Evolutionary conservation across 1,140 invertebrate species (phyloP), one percentile per base, ranked within the genome.

Genomic region (Antheraea mylitta): DNA sequence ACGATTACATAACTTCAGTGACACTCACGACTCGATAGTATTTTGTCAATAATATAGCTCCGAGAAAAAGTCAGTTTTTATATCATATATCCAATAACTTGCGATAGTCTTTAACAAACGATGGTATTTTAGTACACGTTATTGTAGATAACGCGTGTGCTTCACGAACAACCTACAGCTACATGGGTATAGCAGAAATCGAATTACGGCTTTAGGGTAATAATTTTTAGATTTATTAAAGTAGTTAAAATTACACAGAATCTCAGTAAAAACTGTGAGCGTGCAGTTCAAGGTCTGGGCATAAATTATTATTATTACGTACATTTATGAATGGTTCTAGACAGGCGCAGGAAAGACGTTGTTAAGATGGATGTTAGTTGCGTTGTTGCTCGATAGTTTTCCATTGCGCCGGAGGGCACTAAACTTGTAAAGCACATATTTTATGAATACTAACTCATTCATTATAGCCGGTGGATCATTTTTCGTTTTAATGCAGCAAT

Each of bases 251-350:
- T 9, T 42, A 42, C 38, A 42, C 38, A 7, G 38, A 38, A 70
- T 70, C 66, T 61, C 60, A 30, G 71, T 80, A 74, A 74, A 66
- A 77, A 68, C 64, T 71, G 30, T 18, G 65, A 58, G 64, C 64
- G 53, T 53, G 16, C 67, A 67, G 60, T 68, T 63, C 7, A 65
- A 71, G 66, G 64, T 61, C 45, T 67, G 42, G 37, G 19, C 53
- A 37, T n/a, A 30, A 70, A 71, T 69, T 19, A 72, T 72, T 70
- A 72, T 71, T 64, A 74, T 72, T 77, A 59, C 69, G 67, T 62
- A 61, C 60, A 60, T 66, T 72, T 66, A 71, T 70, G 67, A 69
- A 71, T 71, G 64, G 64, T 70, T 72, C 64, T 67, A 37, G 22
- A 36, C 19, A n/a, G 13, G 30, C n/a, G 16, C 61, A 63, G 61